Evolutionary conservation across 2,888 invertebrate species (phyloP).

Genomic region (Zelleria hepariella): DNA sequence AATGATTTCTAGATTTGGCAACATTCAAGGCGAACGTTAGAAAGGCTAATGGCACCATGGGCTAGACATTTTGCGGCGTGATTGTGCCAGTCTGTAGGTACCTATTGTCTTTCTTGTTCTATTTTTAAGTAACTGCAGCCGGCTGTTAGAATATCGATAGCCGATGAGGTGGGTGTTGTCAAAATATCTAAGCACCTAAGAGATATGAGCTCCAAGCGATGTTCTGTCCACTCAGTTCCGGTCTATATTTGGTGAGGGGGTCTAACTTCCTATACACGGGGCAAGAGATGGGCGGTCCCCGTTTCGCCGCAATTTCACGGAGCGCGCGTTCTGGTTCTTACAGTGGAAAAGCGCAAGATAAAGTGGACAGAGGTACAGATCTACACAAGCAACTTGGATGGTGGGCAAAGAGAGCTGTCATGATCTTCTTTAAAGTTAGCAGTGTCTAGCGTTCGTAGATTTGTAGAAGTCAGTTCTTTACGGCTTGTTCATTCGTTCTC

Average conservation of each 20-base stretch:
- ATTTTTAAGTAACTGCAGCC: too few species aligned
- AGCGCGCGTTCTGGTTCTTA: conserved; percentile 23
- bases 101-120: too few species aligned
- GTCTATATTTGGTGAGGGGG: conserved; percentile 11
- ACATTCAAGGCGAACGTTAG: conserved; percentile 35
- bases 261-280: conserved; percentile 4
- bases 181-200: neutral
- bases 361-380: neutral
- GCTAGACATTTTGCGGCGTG: neutral
- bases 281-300: conserved; percentile 33
- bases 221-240: conserved; percentile 6
- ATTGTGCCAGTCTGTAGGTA: neutral
- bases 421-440: too few species aligned
- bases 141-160: neutral
- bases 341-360: conserved; percentile 60
- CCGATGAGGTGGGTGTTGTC: neutral
- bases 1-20: conserved; percentile 28
- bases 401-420: too few species aligned
- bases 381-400: too few species aligned
- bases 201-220: neutral
- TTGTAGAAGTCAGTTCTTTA: too few species aligned
- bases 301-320: conserved; percentile 66
- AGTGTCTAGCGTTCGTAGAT: too few species aligned
- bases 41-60: conserved; percentile 39
- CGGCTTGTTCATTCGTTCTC: too few species aligned